Conservation (phyloP, 2,113 vertebrate species). For the Cephalopterus ornatus region DNA sequence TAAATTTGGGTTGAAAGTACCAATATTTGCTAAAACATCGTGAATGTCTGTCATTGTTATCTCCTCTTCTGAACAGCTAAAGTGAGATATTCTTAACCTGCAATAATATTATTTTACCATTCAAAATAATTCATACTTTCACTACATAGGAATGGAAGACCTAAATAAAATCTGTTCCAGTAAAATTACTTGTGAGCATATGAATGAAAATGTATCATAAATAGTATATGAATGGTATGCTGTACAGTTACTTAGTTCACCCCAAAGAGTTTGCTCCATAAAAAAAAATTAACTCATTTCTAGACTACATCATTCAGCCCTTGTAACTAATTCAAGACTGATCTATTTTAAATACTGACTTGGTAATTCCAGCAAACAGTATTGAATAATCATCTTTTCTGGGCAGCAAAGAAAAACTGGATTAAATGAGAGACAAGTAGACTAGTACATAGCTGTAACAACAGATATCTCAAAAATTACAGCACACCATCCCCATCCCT, state of each 20-base stretch:
- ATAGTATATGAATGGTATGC: background rate
- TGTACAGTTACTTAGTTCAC: background rate
- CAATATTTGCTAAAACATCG: background rate
- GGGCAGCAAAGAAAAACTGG: background rate
- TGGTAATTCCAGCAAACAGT: background rate
- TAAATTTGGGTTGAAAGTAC: background rate
- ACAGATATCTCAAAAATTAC: background rate
- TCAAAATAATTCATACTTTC: background rate
- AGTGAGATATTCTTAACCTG: background rate
- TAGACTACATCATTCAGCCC: background rate
- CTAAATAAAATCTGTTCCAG: background rate
- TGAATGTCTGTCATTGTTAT: background rate
- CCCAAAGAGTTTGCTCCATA: background rate
- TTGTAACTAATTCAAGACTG: background rate
- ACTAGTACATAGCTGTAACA: background rate
- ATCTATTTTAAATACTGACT: background rate
- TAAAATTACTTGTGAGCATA: background rate
- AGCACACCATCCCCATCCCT: background rate
- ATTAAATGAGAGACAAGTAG: background rate
- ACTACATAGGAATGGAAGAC: background rate
- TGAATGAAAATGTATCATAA: background rate
- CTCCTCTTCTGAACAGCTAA: background rate
- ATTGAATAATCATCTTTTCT: background rate
- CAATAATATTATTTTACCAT: background rate
- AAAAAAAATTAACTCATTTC: background rate